Base-by-base conservation (phyloP, 2,113 vertebrate genomes). In the Urocitellus parryii region DNA sequence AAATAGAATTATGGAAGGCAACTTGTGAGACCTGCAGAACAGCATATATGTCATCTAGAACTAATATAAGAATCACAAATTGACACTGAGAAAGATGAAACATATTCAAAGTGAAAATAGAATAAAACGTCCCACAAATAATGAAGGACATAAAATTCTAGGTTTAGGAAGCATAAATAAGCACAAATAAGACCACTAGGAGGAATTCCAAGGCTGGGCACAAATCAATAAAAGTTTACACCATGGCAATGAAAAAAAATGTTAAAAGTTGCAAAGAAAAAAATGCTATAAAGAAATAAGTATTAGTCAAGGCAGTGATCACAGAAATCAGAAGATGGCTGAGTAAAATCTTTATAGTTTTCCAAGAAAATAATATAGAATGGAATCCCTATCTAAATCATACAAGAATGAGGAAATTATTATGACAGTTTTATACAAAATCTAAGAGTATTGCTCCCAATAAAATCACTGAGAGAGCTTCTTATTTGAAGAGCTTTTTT, bases 361-460 rank as follows among this genome's bases (percentile, higher is more conserved):
- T 82, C 45, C 90, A 9, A 89, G 48, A 85, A 91, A 88, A 91
- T 80, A 88, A 81, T 67, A 32, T 11, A 88, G 73, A 63, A 79
- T 48, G 3, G 0, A 88, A 89, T 85, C 45, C 16, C 25, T 65
- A 89, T 45, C 27, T 88, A 74, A 92, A 51, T 74, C 58, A 42
- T 83, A 32, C 1, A 85, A 65, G 67, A 88, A 72, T 51, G 22
- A 72, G 3, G 27, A 16, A 68, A 67, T 63, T 65, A 83, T 11
- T 79, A 53, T 89, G 56, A 91, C 4, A 79, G 79, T 88, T 91
- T 81, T 68, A 77, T 20, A 86, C 5, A 86, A 93, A 91, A 86
- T 25, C 82, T 74, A 25, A 94, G 18, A 65, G 1, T 84, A 93
- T 27, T 32, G 58, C 12, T 77, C 45, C 88, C 11, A 61, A 9